Conservation (phyloP, 2,888 invertebrate species). For the Leptopilina myrica region DNA sequence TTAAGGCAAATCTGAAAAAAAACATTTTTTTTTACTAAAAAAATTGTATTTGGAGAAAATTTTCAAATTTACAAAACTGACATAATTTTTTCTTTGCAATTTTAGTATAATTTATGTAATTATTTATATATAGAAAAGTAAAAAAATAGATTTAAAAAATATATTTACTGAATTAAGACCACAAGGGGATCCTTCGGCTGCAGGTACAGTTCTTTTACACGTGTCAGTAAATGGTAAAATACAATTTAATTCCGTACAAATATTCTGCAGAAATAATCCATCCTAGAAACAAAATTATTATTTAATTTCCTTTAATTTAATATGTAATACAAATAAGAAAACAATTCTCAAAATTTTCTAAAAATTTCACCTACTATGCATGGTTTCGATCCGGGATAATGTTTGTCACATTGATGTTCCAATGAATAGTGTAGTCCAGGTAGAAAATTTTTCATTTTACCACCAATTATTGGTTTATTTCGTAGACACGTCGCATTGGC, state of each 20-base stretch:
- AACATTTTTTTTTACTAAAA: too few relatives aligned
- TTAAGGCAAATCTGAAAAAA: constrained; percentile 88
- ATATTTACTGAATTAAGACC: constrained; percentile 88
- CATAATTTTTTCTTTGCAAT: too few relatives aligned
- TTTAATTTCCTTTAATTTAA: background rate
- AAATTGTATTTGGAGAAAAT: background rate
- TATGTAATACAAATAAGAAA: background rate
- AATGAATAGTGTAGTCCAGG: constrained; percentile 90
- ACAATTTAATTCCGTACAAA: constrained; percentile 93
- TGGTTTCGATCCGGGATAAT: constrained; percentile 87
- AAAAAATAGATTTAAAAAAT: too few relatives aligned
- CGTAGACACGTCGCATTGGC: constrained; percentile 86
- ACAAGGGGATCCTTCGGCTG: constrained; percentile 94
- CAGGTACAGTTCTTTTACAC: constrained; percentile 93
- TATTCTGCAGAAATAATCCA: constrained; percentile 86
- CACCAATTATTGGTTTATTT: constrained; percentile 91
- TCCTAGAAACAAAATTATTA: constrained; percentile 74
- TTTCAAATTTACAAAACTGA: too few relatives aligned
- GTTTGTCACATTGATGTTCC: constrained; percentile 92
- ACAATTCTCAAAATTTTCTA: background rate
- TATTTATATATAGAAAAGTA: background rate
- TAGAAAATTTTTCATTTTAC: constrained; percentile 87
- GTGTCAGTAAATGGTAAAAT: constrained; percentile 79
- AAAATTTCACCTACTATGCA: constrained; percentile 79
- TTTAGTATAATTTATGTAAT: too few relatives aligned